These are phyloP conservation scores for Mya arenaria DNA, from an alignment of 1,140 invertebrate species.

Conservation along the genomic window DNA sequence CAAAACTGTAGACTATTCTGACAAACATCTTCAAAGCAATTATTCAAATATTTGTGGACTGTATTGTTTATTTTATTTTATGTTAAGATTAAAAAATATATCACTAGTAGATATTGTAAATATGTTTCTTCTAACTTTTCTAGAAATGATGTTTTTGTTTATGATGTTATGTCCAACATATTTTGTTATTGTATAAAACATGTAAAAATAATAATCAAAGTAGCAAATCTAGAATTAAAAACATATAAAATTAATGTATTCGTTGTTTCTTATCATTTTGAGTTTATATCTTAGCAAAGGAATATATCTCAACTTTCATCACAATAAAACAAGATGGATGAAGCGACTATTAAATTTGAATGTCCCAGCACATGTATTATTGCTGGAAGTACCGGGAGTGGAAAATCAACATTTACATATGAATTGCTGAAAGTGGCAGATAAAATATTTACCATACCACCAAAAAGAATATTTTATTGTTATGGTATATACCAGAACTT, in stretches of 20 bases:
- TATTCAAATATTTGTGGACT: slow-evolving; percentile 17
- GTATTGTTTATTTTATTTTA: slow-evolving; percentile 32
- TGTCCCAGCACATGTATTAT: slow-evolving; percentile 6
- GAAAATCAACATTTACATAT: slow-evolving; percentile 22
- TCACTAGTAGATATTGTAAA: neutral
- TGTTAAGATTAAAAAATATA: neutral
- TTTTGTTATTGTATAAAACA: neutral
- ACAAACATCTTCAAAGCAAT: neutral
- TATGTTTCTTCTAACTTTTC: neutral
- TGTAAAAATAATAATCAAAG: neutral
- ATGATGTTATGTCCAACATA: neutral
- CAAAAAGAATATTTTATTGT: slow-evolving; percentile 25
- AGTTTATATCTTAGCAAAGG: neutral
- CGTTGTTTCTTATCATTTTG: neutral
- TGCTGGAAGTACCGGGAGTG: neutral
- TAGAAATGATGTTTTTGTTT: slow-evolving; percentile 10
- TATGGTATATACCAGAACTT: neutral
- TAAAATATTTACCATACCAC: neutral
- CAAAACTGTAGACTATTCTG: neutral
- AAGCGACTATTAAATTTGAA: slow-evolving; percentile 20
- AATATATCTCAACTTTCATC: neutral
- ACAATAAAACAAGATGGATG: neutral
- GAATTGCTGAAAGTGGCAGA: neutral
- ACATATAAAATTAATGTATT: slow-evolving; percentile 6
- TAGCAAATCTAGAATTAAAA: neutral